Percentiles rank a stretch among this genome's conserved stretches.
These are phyloP conservation scores for Nothoprocta perdicaria DNA, from an alignment of 2,113 vertebrate genomes.

Conservation along the genomic window DNA sequence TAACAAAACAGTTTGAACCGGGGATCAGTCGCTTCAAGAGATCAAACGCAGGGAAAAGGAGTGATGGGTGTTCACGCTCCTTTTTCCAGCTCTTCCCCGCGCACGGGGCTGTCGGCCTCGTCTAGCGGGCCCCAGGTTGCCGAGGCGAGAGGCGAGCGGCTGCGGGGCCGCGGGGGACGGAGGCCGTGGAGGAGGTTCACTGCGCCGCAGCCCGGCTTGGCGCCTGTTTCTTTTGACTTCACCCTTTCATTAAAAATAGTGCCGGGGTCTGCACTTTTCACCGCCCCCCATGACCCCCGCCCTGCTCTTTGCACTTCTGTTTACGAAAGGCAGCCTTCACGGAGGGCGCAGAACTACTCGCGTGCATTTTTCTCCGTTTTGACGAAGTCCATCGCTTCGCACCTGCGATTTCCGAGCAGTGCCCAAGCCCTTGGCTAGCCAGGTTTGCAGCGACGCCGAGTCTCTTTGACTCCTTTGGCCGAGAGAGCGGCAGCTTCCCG, in stretches of 20 bases:
- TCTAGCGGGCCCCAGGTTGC: no score
- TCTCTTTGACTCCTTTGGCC: no score
- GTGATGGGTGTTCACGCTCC: neutral
- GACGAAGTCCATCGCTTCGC: neutral
- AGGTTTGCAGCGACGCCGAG: neutral
- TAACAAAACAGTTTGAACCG: neutral
- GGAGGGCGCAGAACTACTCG: fast-evolving
- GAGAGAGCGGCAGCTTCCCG: neutral
- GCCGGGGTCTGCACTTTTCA: neutral
- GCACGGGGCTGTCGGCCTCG: fast-evolving
- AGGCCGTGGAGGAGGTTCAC: no score
- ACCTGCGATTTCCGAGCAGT: fast-evolving
- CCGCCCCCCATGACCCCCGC: no score
- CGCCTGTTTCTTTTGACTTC: no score
- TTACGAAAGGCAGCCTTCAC: neutral
- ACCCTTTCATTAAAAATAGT: neutral
- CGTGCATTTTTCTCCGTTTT: neutral
- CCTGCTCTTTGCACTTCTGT: no score
- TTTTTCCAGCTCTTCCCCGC: neutral
- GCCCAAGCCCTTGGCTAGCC: neutral
- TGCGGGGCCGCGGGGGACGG: no score
- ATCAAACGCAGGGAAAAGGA: fast-evolving
- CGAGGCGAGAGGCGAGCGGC: no score
- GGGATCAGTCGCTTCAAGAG: neutral
- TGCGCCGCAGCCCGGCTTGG: no score